phyloP scores from a whole-genome alignment of 1,140 invertebrate genomes.

The Archivesica marissinica region DNA sequence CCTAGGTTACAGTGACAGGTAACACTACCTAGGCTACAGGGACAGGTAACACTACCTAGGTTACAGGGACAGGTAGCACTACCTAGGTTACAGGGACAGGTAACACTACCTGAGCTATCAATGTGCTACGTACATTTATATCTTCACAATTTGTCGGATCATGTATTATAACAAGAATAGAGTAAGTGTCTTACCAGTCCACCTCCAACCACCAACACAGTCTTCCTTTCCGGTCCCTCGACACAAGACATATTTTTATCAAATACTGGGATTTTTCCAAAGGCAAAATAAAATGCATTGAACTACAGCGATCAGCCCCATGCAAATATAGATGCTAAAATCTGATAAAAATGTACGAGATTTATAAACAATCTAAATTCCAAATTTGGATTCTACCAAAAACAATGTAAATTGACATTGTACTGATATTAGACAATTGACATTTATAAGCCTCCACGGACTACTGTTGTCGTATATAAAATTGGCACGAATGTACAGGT shows the following conservation, averaged over 20 bases:
- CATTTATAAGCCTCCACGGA: too few relatives aligned
- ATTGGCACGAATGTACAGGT: too few relatives aligned
- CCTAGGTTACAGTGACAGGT: too few relatives aligned
- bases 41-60: too few relatives aligned
- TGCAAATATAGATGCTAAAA: neutral
- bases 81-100: too few relatives aligned
- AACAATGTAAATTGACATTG: too few relatives aligned
- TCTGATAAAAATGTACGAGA: neutral
- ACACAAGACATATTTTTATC: neutral
- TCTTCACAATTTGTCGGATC: neutral
- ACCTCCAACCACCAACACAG: constrained; percentile 85
- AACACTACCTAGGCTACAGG: too few relatives aligned
- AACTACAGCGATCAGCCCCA: neutral
- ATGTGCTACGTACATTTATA: neutral
- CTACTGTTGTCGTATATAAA: too few relatives aligned
- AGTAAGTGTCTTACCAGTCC: constrained; percentile 86
- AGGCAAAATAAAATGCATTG: neutral
- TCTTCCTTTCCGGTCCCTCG: constrained; percentile 62
- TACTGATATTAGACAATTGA: too few relatives aligned
- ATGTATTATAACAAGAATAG: neutral
- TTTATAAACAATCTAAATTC: neutral
- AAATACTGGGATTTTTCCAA: neutral
- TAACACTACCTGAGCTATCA: too few relatives aligned
- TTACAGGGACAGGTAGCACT: too few relatives aligned
- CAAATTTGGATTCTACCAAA: neutral